Evolutionary conservation across 2,888 invertebrate species (phyloP).

Genomic region (Choreutis nemorana): DNA sequence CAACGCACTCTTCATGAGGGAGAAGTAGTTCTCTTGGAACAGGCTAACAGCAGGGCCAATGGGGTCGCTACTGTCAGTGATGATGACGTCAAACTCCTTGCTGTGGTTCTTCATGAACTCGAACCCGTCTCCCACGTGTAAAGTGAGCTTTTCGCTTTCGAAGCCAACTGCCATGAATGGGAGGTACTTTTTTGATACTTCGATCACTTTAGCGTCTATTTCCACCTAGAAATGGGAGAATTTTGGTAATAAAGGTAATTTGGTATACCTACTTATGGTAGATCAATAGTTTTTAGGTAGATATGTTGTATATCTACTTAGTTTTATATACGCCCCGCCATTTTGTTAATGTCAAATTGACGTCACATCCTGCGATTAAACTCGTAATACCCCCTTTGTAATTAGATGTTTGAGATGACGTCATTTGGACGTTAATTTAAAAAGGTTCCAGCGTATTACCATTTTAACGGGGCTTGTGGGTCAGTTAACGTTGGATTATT

Average conservation of each 20-base stretch:
- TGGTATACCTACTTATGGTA: background rate
- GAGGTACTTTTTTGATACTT: slow-evolving; percentile 86
- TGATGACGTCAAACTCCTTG: slow-evolving; percentile 93
- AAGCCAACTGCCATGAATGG: slow-evolving; percentile 93
- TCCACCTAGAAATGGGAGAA: slow-evolving; percentile 74
- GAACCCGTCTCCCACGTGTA: slow-evolving; percentile 93
- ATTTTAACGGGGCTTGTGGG: too few relatives aligned
- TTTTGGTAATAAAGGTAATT: background rate
- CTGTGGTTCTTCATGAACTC: slow-evolving; percentile 89
- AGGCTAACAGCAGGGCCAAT: slow-evolving; percentile 79
- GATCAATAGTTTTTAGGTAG: too few relatives aligned
- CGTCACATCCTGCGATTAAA: too few relatives aligned
- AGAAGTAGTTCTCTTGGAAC: slow-evolving; percentile 85
- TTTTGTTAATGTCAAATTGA: too few relatives aligned
- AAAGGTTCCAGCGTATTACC: too few relatives aligned
- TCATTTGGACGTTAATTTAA: too few relatives aligned
- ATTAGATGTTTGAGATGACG: too few relatives aligned
- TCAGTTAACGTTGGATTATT: too few relatives aligned
- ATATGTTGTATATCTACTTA: too few relatives aligned
- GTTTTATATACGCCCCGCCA: too few relatives aligned
- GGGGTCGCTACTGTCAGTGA: slow-evolving; percentile 98
- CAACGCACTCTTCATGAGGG: slow-evolving; percentile 83
- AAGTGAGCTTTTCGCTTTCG: slow-evolving; percentile 78
- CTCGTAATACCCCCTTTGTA: too few relatives aligned
- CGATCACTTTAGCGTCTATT: slow-evolving; percentile 92